Conservation (phyloP, 2,888 invertebrate species). For the Ypsolopha sequella region DNA sequence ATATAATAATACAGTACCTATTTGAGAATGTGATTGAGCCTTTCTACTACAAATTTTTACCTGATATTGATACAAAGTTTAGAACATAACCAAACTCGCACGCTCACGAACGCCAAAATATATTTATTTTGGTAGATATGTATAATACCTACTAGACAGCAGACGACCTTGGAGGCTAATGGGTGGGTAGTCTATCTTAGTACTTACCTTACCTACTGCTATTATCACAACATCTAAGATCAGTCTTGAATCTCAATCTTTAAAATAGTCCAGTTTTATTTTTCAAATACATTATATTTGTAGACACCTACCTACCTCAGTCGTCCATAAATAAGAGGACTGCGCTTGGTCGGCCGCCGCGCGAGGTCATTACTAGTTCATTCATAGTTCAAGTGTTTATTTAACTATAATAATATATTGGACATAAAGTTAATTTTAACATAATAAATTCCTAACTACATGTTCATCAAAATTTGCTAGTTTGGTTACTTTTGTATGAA, state of each 20-base stretch:
- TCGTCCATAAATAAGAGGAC: too few relatives aligned
- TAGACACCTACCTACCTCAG: too few relatives aligned
- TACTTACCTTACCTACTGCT: constrained; percentile 41
- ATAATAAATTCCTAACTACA: too few relatives aligned
- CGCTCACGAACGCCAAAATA: constrained; percentile 16
- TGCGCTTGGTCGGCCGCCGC: too few relatives aligned
- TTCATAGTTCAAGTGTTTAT: too few relatives aligned
- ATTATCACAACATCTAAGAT: constrained; percentile 24
- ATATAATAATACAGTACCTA: constrained; percentile 5
- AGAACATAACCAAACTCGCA: constrained; percentile 50
- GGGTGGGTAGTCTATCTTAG: constrained; percentile 63
- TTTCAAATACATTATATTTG: too few relatives aligned
- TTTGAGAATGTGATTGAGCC: constrained; percentile 8
- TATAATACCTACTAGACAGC: constrained; percentile 23
- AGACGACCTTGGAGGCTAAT: constrained; percentile 69
- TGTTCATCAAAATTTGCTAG: too few relatives aligned
- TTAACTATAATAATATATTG: not conserved
- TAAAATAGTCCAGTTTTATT: not conserved
- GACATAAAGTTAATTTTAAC: too few relatives aligned
- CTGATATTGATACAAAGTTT: not conserved
- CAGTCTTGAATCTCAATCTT: not conserved
- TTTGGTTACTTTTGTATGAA: too few relatives aligned
- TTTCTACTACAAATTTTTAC: not conserved
- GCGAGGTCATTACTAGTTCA: too few relatives aligned
- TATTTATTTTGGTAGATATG: not conserved